These are phyloP conservation scores for Vespertilio murinus DNA, from an alignment of 2,797 vertebrate genomes.

Conservation along the genomic window DNA sequence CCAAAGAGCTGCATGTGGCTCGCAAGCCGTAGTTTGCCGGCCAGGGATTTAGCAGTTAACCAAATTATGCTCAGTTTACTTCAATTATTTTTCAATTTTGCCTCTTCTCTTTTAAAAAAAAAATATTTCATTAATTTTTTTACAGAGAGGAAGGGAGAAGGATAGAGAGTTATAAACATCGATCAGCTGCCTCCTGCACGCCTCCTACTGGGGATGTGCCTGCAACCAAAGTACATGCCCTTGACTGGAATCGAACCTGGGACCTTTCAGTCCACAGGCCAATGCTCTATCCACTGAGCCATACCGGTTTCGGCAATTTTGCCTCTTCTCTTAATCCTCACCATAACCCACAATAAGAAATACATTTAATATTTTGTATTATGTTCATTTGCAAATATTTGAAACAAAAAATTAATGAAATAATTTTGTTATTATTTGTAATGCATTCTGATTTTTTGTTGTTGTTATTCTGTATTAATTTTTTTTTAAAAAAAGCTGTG, in stretches of 20 bases:
- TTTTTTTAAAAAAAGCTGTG: background rate
- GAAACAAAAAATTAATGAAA: background rate
- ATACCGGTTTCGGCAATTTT: too few species aligned
- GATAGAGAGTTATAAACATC: too few species aligned
- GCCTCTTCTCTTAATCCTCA: constrained; percentile 1
- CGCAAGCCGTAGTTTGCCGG: too few species aligned
- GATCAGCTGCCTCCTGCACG: too few species aligned
- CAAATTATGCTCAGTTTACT: constrained; percentile 14
- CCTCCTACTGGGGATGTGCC: too few species aligned
- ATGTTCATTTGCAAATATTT: constrained; percentile 3
- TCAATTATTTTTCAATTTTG: background rate
- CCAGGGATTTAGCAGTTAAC: background rate
- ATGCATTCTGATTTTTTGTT: background rate
- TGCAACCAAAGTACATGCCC: too few species aligned
- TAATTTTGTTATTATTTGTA: background rate
- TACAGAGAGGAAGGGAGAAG: too few species aligned
- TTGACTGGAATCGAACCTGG: too few species aligned
- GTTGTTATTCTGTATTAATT: background rate
- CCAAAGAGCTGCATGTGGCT: too few species aligned
- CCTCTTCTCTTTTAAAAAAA: constrained; percentile 23
- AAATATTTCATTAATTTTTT: too few species aligned
- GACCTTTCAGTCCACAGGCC: too few species aligned
- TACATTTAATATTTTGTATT: background rate
- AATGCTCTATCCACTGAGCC: too few species aligned
- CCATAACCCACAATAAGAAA: background rate